phyloP scores from a whole-genome alignment of 2,797 vertebrate genomes.

The Rhinoraja longicauda region DNA sequence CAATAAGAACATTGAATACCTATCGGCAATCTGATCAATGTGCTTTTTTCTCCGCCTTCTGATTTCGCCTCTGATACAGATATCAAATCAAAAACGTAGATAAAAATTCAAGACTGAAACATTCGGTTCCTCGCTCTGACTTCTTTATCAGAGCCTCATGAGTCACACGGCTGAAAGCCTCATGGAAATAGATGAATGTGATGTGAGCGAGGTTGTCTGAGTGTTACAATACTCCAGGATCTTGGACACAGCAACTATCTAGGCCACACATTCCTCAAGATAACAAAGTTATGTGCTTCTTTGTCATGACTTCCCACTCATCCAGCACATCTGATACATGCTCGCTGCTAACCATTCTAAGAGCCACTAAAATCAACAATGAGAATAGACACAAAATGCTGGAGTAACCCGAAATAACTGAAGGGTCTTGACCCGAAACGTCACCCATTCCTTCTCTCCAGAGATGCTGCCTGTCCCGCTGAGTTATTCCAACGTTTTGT shows the following conservation, averaged over 20 bases:
- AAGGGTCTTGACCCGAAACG: too few relatives aligned
- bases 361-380: background rate
- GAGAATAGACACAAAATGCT: too few relatives aligned
- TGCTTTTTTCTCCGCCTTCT: too few relatives aligned
- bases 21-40: background rate
- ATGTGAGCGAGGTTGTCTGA: background rate
- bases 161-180: background rate
- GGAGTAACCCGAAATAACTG: too few relatives aligned
- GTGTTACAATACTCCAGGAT: background rate
- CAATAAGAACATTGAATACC: background rate
- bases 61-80: background rate
- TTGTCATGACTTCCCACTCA: background rate
- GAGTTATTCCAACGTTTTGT: too few relatives aligned
- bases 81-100: background rate
- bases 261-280: background rate
- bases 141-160: background rate
- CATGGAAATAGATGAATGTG: background rate
- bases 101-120: background rate
- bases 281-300: slow-evolving; percentile 13
- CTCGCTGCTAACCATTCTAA: background rate
- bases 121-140: background rate
- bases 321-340: background rate
- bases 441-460: too few relatives aligned
- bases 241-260: background rate
- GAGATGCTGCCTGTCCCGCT: too few relatives aligned